phyloP scores from a whole-genome alignment of 2,113 vertebrate species.

The Gymnogyps californianus region DNA sequence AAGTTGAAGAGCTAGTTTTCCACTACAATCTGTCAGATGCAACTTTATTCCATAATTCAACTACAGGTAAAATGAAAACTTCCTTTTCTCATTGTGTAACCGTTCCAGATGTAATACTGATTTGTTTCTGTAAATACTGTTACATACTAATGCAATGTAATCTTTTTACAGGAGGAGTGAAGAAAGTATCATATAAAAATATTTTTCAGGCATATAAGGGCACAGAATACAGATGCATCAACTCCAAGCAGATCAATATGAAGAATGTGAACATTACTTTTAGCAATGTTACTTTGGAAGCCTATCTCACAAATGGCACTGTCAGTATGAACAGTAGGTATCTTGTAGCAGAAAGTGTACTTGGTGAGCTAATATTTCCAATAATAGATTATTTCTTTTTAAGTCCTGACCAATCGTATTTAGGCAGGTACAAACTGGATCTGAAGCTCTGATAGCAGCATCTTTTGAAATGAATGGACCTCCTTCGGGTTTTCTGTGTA shows the following conservation, averaged over 20 bases:
- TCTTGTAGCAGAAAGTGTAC: background rate
- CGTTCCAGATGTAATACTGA: background rate
- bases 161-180: conserved; percentile 10
- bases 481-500: background rate
- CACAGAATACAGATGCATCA: conserved; percentile 83
- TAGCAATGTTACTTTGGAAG: conserved; percentile 79
- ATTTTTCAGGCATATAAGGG: conserved; percentile 78
- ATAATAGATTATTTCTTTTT: background rate
- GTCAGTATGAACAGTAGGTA: conserved; percentile 81
- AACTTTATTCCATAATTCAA: conserved; percentile 75
- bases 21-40: conserved; percentile 85
- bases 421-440: background rate
- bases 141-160: background rate
- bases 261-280: conserved; percentile 69
- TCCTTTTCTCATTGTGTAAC: background rate
- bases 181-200: background rate
- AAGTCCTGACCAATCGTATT: background rate
- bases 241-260: conserved; percentile 44
- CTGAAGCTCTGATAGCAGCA: background rate
- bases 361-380: background rate
- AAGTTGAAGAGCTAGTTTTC: conserved; percentile 74
- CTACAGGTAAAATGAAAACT: conserved; percentile 70
- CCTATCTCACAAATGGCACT: conserved; percentile 77
- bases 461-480: background rate
- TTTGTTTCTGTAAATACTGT: background rate